Conservation (phyloP, 2,888 invertebrate species). For the Zaprionus bogoriensis region DNA sequence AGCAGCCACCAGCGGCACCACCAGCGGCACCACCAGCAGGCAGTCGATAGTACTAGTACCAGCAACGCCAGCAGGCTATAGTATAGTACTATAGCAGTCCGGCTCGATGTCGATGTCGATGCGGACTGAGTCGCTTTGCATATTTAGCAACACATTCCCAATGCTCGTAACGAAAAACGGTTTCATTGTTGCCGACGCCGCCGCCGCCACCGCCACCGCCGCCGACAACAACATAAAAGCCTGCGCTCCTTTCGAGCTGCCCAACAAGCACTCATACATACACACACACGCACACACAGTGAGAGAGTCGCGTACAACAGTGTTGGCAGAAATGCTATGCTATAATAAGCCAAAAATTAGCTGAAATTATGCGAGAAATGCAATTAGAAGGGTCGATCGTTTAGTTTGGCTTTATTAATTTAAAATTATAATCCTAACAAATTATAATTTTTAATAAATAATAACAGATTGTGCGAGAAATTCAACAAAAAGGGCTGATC, state of each 20-base stretch:
- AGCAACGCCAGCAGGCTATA: neutral
- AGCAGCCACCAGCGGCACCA: slow-evolving; percentile 11
- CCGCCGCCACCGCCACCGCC: too few relatives aligned
- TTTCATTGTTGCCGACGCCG: slow-evolving; percentile 79
- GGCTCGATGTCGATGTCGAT: slow-evolving; percentile 31
- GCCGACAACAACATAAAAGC: slow-evolving; percentile 74
- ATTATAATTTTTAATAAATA: too few relatives aligned
- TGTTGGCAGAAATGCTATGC: too few relatives aligned
- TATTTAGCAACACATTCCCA: slow-evolving; percentile 79
- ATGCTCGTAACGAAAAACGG: slow-evolving; percentile 78
- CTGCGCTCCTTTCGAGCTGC: slow-evolving; percentile 61
- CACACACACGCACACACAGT: slow-evolving; percentile 31
- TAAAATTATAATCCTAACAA: too few relatives aligned
- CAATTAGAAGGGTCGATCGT: too few relatives aligned
- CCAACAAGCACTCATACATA: slow-evolving; percentile 30
- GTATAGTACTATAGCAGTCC: neutral
- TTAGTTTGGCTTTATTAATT: too few relatives aligned
- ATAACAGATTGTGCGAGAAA: too few relatives aligned
- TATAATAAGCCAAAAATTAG: too few relatives aligned
- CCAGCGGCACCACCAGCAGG: slow-evolving; percentile 30
- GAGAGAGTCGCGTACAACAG: neutral
- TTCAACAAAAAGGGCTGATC: too few relatives aligned
- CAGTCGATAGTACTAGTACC: too few relatives aligned
- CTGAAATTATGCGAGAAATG: too few relatives aligned
- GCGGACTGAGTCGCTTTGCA: slow-evolving; percentile 67